Conservation (phyloP, 1,140 invertebrate genomes). For the Archivesica marissinica region DNA sequence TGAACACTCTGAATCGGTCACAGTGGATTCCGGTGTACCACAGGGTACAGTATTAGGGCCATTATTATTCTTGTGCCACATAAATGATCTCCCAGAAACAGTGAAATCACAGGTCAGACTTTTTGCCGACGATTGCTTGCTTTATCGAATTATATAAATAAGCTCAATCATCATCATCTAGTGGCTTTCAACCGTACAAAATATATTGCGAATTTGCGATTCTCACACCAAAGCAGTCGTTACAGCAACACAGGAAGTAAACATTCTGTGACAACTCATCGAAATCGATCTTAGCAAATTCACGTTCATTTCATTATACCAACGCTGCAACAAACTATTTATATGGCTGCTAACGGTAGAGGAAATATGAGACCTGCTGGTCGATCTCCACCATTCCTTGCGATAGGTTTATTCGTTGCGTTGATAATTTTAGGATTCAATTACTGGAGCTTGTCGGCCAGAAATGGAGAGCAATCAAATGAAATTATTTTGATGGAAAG, state of each 20-base stretch:
- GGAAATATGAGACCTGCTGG: conserved; percentile 68
- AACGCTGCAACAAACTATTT: background rate
- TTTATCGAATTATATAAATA: too few relatives aligned
- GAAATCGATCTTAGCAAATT: background rate
- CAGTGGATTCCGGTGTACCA: too few relatives aligned
- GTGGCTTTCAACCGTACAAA: too few relatives aligned
- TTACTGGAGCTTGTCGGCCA: conserved; percentile 68
- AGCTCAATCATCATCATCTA: too few relatives aligned
- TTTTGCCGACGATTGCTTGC: too few relatives aligned
- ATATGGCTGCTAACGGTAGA: conserved; percentile 68
- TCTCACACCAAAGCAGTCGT: too few relatives aligned
- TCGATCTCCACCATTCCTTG: conserved; percentile 70
- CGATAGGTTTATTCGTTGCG: conserved; percentile 67
- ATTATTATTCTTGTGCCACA: too few relatives aligned
- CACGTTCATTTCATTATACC: background rate
- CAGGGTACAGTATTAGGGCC: too few relatives aligned
- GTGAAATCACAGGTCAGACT: too few relatives aligned
- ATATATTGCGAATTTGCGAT: too few relatives aligned
- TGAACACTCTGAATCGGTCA: too few relatives aligned
- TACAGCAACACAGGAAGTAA: background rate
- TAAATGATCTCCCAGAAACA: too few relatives aligned
- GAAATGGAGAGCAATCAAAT: conserved; percentile 61
- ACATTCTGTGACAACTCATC: conserved; percentile 14
- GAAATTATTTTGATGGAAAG: conserved; percentile 61
- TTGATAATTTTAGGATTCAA: conserved; percentile 70